Base-by-base conservation (phyloP, 2,888 invertebrate species). In the Melieria omissa region DNA sequence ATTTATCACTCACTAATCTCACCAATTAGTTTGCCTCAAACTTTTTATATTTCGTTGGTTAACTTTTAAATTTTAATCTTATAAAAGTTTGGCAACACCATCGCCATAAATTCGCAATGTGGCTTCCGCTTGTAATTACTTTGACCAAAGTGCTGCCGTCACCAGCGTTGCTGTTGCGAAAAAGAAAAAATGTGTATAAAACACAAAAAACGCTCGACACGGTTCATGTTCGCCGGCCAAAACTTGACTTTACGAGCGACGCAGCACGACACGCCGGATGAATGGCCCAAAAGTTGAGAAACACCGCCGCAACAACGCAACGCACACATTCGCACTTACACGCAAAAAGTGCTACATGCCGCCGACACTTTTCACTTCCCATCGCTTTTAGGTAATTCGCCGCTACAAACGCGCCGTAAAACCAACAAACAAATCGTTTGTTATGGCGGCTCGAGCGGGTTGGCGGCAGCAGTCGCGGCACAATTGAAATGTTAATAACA, bases 401-500 rank as follows among this genome's bases (percentile, higher is more conserved):
- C 29, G 29, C 29, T 52, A 52, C 52, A 52, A 5, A n/a, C n/a
- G n/a, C 52, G 9, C 12, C 52, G 14, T 52, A 12, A 14, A 52
- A n/a, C 52, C n/a, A 12, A 52, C 52, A 52, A 52, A 52, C 14
- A 9, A n/a, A n/a, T 10, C 49, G 49, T 49, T 10, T 49, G 49
- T 49, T 49, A 12, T 14, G 12, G 52, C 9, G 12, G 52, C 1
- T 8, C n/a, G 5, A n/a, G 9, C 52, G 5, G 47, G 9, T 42
- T 47, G 57, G 70, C 55, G 29, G 62, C 29, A 29, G 29, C 41
- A 46, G 61, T 64, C n/a, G 14, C 52, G 12, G 62, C 29, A 29
- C 71, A 65, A 62, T 65, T 61, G 61, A 61, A 65, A 66, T 54
- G 65, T 65, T 65, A 65, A 68, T 61, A 58, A 58, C 47, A 61